Evolutionary conservation across 2,113 vertebrate species (phyloP), one percentile per base, ranked within the genome.

Genomic region (Nerophis lumbriciformis): DNA sequence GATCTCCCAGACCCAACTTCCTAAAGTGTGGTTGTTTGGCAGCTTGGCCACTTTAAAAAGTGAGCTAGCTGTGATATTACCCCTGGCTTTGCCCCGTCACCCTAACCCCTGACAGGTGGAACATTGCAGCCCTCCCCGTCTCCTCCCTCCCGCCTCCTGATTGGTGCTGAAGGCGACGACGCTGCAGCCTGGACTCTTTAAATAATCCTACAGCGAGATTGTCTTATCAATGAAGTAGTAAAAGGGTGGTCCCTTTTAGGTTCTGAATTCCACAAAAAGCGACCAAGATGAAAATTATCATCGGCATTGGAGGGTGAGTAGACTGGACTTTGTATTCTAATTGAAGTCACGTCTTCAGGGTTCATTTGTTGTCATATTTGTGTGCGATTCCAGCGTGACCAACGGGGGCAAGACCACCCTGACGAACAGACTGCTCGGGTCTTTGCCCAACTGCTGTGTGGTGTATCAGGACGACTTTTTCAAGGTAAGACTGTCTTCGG

Each of bases 401-500:
- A 93, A 92, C 80, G 91, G 91, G 85, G 91, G 91, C 47, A 93
- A 93, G 82, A 92, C 91, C 69, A 92, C 91, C 57, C 45, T 93
- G 80, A 92, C 91, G 36, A 86, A 86, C 49, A 84, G 72, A 73
- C 86, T 93, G 12, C 53, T 90, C 61, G 85, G 87, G 75, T 83
- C 76, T 56, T 80, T 93, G 63, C 90, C 91, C 35, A 92, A 92
- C 73, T 91, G 91, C 72, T 93, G 90, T 62, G 90, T 93, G 19
- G 85, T 93, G 53, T 90, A 92, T 74, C 91, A 93, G 76, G 91
- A 93, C 74, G 88, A 91, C 83, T 93, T 93, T 62, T 93, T 89
- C 79, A 93, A 91, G 90, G 91, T 93, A 88, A 82, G 82, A 15
- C 10, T 5, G 16, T 53, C 51, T 5, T n/a, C 51, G 5, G 11